These are phyloP conservation scores for Hestina assimilis DNA, from an alignment of 1,140 invertebrate species.

Conservation along the genomic window DNA sequence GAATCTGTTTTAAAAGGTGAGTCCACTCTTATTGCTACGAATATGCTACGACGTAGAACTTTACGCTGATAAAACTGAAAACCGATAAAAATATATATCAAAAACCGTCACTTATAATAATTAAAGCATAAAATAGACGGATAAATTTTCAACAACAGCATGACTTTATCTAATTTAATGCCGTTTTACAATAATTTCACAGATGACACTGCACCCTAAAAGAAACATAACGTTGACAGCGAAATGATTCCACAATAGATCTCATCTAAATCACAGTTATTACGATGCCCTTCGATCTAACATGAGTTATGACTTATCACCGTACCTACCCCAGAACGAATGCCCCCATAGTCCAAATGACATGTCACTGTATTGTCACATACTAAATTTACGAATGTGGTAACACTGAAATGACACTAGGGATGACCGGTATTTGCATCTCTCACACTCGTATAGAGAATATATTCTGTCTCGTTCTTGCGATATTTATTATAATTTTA, in stretches of 20 bases:
- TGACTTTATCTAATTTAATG: constrained; percentile 27
- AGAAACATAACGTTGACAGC: constrained; percentile 40
- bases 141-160: not conserved
- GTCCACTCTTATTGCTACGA: too few relatives aligned
- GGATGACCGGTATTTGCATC: constrained; percentile 43
- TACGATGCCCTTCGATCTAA: constrained; percentile 56
- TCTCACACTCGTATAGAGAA: constrained; percentile 22
- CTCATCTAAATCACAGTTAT: constrained; percentile 61
- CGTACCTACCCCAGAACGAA: constrained; percentile 42
- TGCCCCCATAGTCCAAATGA: constrained; percentile 64
- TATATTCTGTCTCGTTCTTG: constrained; percentile 35
- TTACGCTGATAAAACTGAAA: too few relatives aligned
- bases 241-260: constrained; percentile 55
- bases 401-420: constrained; percentile 32
- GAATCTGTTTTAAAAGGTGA: too few relatives aligned
- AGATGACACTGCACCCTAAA: constrained; percentile 43
- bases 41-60: too few relatives aligned
- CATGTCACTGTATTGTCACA: constrained; percentile 69
- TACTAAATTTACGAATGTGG: constrained; percentile 45
- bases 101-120: too few relatives aligned
- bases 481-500: constrained; percentile 76
- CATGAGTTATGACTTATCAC: constrained; percentile 73
- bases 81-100: too few relatives aligned
- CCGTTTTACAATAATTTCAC: constrained; percentile 61
- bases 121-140: not conserved